Evolutionary conservation across 2,888 invertebrate genomes (phyloP).

Genomic region (Drosophila subsilvestris): DNA sequence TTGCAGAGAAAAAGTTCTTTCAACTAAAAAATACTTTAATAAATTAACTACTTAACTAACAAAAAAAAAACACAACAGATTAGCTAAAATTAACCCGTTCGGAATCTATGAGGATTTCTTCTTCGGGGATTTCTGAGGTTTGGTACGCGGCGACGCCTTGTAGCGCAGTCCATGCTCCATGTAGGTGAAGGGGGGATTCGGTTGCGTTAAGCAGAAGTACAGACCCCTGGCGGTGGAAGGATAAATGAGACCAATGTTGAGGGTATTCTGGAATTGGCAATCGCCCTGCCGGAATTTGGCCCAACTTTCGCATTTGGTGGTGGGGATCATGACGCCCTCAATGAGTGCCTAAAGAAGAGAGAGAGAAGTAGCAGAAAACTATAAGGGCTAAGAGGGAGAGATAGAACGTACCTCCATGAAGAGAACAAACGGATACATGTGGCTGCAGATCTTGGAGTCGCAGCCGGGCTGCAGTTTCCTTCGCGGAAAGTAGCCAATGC

Average conservation of each 20-base stretch:
- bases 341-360: conserved; percentile 58
- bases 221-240: conserved; percentile 70
- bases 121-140: not conserved
- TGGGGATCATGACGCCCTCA: conserved; percentile 76
- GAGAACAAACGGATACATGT: conserved; percentile 79
- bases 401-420: conserved; percentile 71
- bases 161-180: conserved; percentile 76
- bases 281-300: conserved; percentile 68
- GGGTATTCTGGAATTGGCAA: conserved; percentile 69
- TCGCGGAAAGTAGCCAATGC: conserved; percentile 75
- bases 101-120: not conserved
- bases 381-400: too few relatives aligned
- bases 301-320: conserved; percentile 81
- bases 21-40: conserved; percentile 26
- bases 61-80: conserved; percentile 17
- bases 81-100: not conserved
- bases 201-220: conserved; percentile 78
- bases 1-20: not conserved
- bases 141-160: conserved; percentile 26
- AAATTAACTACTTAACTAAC: conserved; percentile 22
- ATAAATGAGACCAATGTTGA: conserved; percentile 74
- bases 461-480: conserved; percentile 81
- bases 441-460: conserved; percentile 75
- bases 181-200: conserved; percentile 78
- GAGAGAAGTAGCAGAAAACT: too few relatives aligned